These are phyloP conservation scores for Psylliodes chrysocephalus DNA, from an alignment of 2,888 invertebrate species.

Conservation along the genomic window DNA sequence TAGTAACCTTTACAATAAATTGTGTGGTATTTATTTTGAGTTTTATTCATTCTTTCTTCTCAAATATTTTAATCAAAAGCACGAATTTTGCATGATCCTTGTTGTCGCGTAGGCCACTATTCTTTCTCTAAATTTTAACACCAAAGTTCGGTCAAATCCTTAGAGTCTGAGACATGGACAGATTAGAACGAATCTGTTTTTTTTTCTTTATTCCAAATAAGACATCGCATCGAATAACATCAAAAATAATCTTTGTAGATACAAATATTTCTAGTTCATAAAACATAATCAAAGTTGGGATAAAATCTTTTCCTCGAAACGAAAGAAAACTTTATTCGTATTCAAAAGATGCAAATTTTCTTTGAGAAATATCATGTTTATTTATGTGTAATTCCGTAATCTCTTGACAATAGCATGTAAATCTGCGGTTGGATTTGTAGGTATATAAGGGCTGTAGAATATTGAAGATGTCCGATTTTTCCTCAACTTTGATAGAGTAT, in stretches of 20 bases:
- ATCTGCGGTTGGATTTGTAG: background rate
- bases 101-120: too few species aligned
- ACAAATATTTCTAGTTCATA: background rate
- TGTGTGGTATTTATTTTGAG: too few species aligned
- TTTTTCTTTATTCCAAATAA: background rate
- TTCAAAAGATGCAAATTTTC: conserved; percentile 31
- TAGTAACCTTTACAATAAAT: too few species aligned
- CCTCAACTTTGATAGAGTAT: background rate
- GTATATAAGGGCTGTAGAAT: conserved; percentile 19
- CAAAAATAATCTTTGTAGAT: background rate
- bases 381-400: conserved; percentile 25
- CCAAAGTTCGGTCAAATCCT: background rate
- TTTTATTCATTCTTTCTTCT: too few species aligned
- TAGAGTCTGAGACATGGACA: background rate
- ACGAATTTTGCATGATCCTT: too few species aligned
- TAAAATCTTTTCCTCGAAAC: conserved; percentile 6
- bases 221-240: background rate
- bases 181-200: background rate
- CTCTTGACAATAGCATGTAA: conserved; percentile 19
- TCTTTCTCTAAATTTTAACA: background rate
- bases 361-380: conserved; percentile 22
- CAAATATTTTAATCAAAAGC: too few species aligned
- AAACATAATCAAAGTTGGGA: conserved; percentile 3
- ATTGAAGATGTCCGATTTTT: background rate
- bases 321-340: conserved; percentile 22